These are phyloP conservation scores for Monoplex corrugatus DNA, from an alignment of 2,888 invertebrate genomes.

Conservation along the genomic window DNA sequence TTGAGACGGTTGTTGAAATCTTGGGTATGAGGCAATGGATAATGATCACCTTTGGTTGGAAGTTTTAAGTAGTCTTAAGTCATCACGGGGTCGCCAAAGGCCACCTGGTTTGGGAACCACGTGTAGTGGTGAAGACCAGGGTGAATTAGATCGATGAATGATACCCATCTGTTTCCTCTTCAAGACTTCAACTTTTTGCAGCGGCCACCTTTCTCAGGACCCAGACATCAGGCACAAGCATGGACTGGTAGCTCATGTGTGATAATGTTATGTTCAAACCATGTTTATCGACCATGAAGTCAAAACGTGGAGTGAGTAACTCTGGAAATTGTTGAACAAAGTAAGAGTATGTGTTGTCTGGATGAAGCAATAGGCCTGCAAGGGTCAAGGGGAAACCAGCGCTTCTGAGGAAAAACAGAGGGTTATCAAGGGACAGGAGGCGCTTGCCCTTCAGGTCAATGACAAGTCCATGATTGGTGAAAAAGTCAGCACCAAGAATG, in stretches of 20 bases:
- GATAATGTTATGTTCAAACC: slow-evolving; percentile 43
- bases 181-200: slow-evolving; percentile 62
- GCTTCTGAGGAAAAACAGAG: not conserved
- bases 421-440: slow-evolving; percentile 8
- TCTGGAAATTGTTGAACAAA: slow-evolving; percentile 35
- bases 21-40: slow-evolving; percentile 57
- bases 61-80: slow-evolving; percentile 48
- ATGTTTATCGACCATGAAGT: slow-evolving; percentile 24
- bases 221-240: slow-evolving; percentile 72
- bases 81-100: slow-evolving; percentile 56
- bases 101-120: slow-evolving; percentile 78
- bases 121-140: slow-evolving; percentile 69
- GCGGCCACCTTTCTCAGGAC: slow-evolving; percentile 70
- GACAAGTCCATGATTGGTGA: slow-evolving; percentile 1
- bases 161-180: slow-evolving; percentile 68
- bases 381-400: not conserved
- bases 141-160: slow-evolving; percentile 80
- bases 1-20: slow-evolving; percentile 51
- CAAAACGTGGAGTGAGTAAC: slow-evolving; percentile 43
- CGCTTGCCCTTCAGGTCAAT: slow-evolving; percentile 28
- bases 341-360: slow-evolving; percentile 16
- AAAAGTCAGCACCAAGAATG: slow-evolving; percentile 33
- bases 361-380: slow-evolving; percentile 27
- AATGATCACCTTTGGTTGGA: slow-evolving; percentile 47
- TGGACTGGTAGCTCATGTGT: slow-evolving; percentile 73